Percentiles rank a stretch among this genome's conserved stretches.
Evolutionary conservation across 2,113 vertebrate species (phyloP).

Genomic region (Scolopax mira): DNA sequence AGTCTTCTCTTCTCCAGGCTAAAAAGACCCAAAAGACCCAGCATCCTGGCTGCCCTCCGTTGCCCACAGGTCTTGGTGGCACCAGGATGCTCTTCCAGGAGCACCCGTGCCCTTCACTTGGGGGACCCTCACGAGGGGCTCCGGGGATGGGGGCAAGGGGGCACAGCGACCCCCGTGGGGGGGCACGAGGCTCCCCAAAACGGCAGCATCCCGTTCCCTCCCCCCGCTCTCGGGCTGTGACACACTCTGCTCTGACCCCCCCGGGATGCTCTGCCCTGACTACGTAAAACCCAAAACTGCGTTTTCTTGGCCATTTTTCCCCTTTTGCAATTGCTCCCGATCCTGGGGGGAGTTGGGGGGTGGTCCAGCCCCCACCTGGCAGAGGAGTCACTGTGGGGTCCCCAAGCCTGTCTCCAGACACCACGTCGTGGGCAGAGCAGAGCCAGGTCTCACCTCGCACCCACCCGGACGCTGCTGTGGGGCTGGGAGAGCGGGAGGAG

Average conservation of each 20-base stretch:
- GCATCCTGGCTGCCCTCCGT: rapidly evolving
- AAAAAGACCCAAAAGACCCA: no score
- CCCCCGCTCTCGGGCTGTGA: neutral
- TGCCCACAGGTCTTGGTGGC: neutral
- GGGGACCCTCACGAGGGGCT: neutral
- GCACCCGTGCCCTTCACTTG: neutral
- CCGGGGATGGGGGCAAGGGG: no score
- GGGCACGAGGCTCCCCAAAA: rapidly evolving
- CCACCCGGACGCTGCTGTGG: neutral
- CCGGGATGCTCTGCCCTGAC: neutral
- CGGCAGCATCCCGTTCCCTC: neutral
- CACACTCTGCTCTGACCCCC: neutral
- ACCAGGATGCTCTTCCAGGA: neutral
- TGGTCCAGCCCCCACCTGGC: neutral
- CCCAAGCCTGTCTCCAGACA: rapidly evolving
- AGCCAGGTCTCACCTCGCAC: neutral
- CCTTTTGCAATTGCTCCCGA: neutral
- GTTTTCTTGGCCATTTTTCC: rapidly evolving
- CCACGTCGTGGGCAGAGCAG: neutral
- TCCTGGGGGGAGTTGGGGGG: neutral
- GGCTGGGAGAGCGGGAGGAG: neutral
- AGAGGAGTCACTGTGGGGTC: rapidly evolving
- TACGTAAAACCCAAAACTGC: rapidly evolving
- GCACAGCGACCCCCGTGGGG: rapidly evolving
- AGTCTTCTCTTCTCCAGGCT: no score